These are phyloP conservation scores for Cryptus viduatorius DNA, from an alignment of 2,888 invertebrate genomes.

Conservation along the genomic window DNA sequence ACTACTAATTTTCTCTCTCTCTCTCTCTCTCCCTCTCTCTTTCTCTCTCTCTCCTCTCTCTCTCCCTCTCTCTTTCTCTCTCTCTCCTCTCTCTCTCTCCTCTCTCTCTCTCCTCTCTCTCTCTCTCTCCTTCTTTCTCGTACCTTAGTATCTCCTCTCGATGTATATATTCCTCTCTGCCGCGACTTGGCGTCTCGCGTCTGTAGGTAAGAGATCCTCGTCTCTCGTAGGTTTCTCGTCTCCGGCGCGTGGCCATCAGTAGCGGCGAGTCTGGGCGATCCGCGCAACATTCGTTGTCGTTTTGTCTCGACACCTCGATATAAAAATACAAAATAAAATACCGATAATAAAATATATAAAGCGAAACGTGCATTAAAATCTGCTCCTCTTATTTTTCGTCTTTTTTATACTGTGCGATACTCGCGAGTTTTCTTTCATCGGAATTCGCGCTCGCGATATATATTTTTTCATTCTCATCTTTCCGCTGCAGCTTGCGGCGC, in stretches of 20 bases:
- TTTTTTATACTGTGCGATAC: not conserved
- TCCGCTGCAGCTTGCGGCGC: constrained; percentile 30
- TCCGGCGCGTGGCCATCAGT: constrained; percentile 19
- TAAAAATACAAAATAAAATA: not conserved
- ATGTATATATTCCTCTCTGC: not conserved
- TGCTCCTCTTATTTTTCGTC: not conserved
- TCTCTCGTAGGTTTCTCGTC: not conserved
- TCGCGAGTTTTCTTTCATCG: constrained; percentile 3
- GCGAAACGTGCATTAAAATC: constrained; percentile 10
- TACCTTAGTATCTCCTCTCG: not conserved
- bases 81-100: constrained; percentile 10
- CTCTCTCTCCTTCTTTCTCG: constrained; percentile 34
- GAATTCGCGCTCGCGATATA: not conserved
- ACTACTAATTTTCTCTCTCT: constrained; percentile 38
- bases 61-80: constrained; percentile 37
- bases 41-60: constrained; percentile 20
- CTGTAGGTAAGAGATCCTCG: not conserved
- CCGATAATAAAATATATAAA: constrained; percentile 29
- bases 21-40: constrained; percentile 23
- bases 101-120: constrained; percentile 35
- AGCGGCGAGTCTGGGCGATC: not conserved
- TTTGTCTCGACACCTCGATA: constrained; percentile 16
- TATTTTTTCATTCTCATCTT: constrained; percentile 49
- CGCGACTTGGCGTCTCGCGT: constrained; percentile 11
- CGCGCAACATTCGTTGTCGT: not conserved